Conservation (phyloP, 2,113 vertebrate genomes). For the Ictalurus furcatus region DNA sequence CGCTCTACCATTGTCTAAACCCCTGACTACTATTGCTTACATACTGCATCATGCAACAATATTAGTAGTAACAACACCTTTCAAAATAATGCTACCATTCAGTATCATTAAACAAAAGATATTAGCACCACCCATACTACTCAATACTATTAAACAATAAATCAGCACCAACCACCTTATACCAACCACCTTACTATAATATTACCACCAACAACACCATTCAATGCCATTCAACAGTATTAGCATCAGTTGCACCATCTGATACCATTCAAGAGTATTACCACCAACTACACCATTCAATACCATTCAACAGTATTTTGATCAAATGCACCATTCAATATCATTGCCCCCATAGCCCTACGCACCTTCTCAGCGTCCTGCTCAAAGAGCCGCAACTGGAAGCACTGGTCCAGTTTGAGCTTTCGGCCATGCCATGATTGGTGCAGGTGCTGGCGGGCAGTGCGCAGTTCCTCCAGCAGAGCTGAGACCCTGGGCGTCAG, state of each 20-base stretch:
- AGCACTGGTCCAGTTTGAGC: constrained; percentile 97
- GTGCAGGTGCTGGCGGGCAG: constrained; percentile 93
- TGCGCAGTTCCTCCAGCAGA: constrained; percentile 91
- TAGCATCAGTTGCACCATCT: background rate
- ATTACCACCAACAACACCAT: background rate
- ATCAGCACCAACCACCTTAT: background rate
- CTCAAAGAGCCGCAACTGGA: constrained; percentile 95
- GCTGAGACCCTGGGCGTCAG: constrained; percentile 89
- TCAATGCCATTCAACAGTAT: background rate
- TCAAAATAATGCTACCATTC: background rate
- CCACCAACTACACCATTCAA: background rate
- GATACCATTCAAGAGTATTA: background rate
- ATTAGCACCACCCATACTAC: background rate
- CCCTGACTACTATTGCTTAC: background rate
- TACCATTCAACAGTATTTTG: background rate
- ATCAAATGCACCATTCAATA: background rate
- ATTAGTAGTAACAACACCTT: background rate
- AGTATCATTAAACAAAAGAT: background rate
- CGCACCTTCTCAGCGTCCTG: constrained; percentile 97
- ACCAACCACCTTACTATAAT: background rate
- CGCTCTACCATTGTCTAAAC: background rate
- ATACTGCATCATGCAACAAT: background rate
- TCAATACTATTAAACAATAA: background rate
- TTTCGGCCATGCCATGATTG: constrained; percentile 98
- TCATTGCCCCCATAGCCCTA: constrained; percentile 1